Conservation (phyloP, 2,113 vertebrate genomes). For the Symphodus melops region DNA sequence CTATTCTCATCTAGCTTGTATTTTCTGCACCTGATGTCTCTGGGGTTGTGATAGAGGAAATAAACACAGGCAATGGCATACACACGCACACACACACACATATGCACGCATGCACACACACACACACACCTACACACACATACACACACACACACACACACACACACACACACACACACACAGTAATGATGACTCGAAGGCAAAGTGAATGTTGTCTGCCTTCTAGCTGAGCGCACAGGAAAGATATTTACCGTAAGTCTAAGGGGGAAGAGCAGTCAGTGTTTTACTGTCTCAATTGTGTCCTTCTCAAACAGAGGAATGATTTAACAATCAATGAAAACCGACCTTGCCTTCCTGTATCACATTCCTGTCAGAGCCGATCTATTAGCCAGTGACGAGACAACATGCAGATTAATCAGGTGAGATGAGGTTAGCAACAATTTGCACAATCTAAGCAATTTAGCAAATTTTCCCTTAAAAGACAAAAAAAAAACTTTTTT, state of each 20-base stretch:
- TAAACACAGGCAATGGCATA: slow-evolving; percentile 16
- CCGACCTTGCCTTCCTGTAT: slow-evolving; percentile 69
- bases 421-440: not conserved
- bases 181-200: slow-evolving; percentile 53
- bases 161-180: slow-evolving; percentile 10
- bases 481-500: not conserved
- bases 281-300: slow-evolving; percentile 51
- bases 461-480: not conserved
- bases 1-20: slow-evolving; percentile 17
- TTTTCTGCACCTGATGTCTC: slow-evolving; percentile 38
- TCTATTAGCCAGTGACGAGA: slow-evolving; percentile 33
- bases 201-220: slow-evolving; percentile 46
- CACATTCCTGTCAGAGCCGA: slow-evolving; percentile 56
- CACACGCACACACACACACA: slow-evolving; percentile 18
- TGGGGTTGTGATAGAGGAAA: slow-evolving; percentile 16
- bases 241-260: slow-evolving; percentile 50
- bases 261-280: slow-evolving; percentile 38
- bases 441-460: slow-evolving; percentile 9
- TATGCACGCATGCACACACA: not conserved
- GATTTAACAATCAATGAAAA: slow-evolving; percentile 76
- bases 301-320: slow-evolving; percentile 62
- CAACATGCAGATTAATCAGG: slow-evolving; percentile 41
- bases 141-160: slow-evolving; percentile 12
- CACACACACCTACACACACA: slow-evolving; percentile 14
- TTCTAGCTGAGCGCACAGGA: slow-evolving; percentile 27